phyloP scores from a whole-genome alignment of 1,140 invertebrate species.

The Caenorhabditis brenneri region DNA sequence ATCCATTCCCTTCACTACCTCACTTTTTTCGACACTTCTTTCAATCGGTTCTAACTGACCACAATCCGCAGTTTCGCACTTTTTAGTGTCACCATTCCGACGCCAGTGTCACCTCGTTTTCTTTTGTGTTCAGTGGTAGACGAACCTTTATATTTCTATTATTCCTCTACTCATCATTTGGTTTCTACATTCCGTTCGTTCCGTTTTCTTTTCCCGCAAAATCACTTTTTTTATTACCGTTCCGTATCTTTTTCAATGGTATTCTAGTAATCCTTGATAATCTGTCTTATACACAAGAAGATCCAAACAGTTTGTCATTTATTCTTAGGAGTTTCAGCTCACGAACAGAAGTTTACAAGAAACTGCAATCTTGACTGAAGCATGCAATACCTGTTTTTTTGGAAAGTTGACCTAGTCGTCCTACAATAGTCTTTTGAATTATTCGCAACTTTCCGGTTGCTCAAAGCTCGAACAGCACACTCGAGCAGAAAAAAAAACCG shows the following conservation, averaged over 20 bases:
- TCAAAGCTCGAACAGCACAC: neutral
- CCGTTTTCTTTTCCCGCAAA: conserved; percentile 22
- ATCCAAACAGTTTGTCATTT: neutral
- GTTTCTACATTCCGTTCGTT: neutral
- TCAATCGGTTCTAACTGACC: neutral
- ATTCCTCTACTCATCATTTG: neutral
- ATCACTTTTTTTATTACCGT: conserved; percentile 28
- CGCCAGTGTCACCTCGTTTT: neutral
- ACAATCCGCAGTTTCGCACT: conserved; percentile 16
- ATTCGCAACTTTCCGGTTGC: neutral
- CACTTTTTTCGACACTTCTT: neutral
- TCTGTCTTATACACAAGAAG: neutral
- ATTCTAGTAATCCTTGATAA: neutral
- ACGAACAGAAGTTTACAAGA: no score
- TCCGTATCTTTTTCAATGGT: neutral
- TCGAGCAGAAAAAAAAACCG: conserved; percentile 12
- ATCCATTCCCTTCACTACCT: neutral
- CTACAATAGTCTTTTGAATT: no score
- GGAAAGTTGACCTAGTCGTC: neutral
- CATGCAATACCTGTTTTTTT: no score
- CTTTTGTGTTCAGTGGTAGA: conserved; percentile 10
- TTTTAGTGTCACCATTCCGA: conserved; percentile 32
- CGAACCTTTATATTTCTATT: conserved; percentile 32
- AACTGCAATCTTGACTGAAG: no score
- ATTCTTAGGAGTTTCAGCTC: no score